Conservation (phyloP, 2,888 invertebrate species). For the Galerucella calmariensis region DNA sequence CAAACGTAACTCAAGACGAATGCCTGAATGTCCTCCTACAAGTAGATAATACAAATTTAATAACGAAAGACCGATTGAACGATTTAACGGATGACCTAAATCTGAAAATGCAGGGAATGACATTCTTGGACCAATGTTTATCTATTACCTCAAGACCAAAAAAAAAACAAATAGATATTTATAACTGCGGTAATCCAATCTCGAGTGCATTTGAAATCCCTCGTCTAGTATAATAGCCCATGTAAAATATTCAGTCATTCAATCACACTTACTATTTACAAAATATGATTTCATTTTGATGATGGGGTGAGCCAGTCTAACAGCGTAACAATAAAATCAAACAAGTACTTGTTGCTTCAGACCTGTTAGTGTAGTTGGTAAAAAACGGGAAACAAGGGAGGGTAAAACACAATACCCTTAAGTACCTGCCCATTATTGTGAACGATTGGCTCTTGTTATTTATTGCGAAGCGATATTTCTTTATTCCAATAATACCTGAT, state of each 20-base stretch:
- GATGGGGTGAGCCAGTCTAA: slow-evolving; percentile 3
- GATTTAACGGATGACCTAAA: too few species aligned
- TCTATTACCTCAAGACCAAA: too few species aligned
- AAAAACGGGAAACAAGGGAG: slow-evolving; percentile 56
- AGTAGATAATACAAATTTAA: too few species aligned
- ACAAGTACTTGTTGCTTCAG: slow-evolving; percentile 52
- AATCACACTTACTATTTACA: slow-evolving; percentile 3
- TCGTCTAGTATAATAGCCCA: background rate
- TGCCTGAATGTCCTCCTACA: too few species aligned
- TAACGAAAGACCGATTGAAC: too few species aligned
- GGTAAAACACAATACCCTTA: slow-evolving; percentile 51
- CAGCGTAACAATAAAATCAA: slow-evolving; percentile 44
- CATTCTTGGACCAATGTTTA: too few species aligned
- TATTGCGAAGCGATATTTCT: slow-evolving; percentile 11
- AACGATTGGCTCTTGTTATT: slow-evolving; percentile 14
- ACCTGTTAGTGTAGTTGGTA: slow-evolving; percentile 51
- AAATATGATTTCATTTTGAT: slow-evolving; percentile 11
- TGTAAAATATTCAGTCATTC: background rate
- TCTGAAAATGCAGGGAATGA: too few species aligned
- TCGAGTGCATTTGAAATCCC: background rate
- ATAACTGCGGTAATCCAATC: too few species aligned
- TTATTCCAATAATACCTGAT: slow-evolving; percentile 17
- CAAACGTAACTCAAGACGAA: too few species aligned
- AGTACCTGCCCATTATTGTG: slow-evolving; percentile 55
- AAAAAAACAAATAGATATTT: too few species aligned